Evolutionary conservation across 2,113 vertebrate genomes (phyloP), one percentile per base, ranked within the genome.

Genomic region (Gymnorhina tibicen): DNA sequence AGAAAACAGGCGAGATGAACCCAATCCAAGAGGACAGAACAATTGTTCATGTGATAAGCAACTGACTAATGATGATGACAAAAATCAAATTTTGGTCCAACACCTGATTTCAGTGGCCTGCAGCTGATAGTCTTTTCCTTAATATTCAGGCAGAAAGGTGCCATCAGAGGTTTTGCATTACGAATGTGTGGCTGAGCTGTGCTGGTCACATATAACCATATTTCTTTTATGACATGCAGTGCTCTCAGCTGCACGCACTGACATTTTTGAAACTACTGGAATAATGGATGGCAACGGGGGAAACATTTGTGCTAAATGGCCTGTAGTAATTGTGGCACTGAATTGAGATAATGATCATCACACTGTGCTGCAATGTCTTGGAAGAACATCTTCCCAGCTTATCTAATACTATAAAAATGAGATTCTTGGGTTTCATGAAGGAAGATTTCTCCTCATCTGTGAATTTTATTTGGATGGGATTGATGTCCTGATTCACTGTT

Each of bases 261-360:
- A 84, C 74, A 80, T 79, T 93, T 73, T 68, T 82, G 78, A 91
- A 90, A 73, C 30, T 75, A 12, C 73, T 46, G 33, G 13, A 63
- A 81, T 82, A 95, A 96, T 49, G 63, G 92, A 93, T 76, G 63
- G 87, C 77, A 91, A 50, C 84, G 76, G 67, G 94, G 89, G 92
- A 91, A 72, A 73, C 89, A 73, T 92, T 95, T 77, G 63, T 79
- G 95, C 49, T 92, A 94, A 97, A 94, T 70, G 89, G 63, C 44
- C 94, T 96, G 74, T 76, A 63, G 92, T 87, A 89, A 95, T 80
- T 89, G 66, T 94, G 87, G 28, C 84, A 80, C 53, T 85, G 81
- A 95, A 87, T 41, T 62, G 77, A 95, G 81, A 67, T 93, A 62
- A 95, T 93, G 89, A 82, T 87, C 91, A 47, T 52, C 81, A 79